Conservation (phyloP, 92 coral and sea anemone species). For the Porites divaricata region DNA sequence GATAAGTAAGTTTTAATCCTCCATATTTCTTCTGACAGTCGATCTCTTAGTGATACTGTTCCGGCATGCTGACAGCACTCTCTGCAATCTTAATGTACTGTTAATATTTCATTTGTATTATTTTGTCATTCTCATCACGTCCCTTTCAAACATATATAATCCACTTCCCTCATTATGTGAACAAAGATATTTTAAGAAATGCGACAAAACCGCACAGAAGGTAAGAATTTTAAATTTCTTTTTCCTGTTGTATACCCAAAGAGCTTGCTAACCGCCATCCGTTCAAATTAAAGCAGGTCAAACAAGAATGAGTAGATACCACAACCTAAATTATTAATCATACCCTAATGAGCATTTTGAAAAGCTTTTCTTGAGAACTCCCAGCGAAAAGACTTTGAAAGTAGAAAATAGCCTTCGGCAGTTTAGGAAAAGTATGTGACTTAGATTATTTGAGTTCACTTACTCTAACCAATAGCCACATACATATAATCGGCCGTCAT, state of each 20-base stretch:
- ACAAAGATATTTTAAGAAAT: background rate
- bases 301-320: background rate
- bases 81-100: constrained; percentile 10
- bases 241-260: background rate
- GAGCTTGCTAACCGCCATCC: background rate
- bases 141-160: background rate
- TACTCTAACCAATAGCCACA: too few relatives aligned
- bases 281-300: background rate
- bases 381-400: background rate
- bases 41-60: background rate
- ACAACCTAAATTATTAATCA: background rate
- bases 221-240: background rate
- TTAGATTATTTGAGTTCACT: too few relatives aligned
- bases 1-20: background rate
- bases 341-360: constrained; percentile 1
- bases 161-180: background rate
- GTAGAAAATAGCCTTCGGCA: background rate
- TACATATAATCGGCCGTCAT: background rate
- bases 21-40: background rate
- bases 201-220: background rate
- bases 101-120: constrained; percentile 7
- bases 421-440: background rate
- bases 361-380: background rate
- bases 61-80: background rate
- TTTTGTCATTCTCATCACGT: constrained; percentile 1